These are phyloP conservation scores for Psophia crepitans DNA, from an alignment of 2,113 vertebrate species.

Conservation along the genomic window DNA sequence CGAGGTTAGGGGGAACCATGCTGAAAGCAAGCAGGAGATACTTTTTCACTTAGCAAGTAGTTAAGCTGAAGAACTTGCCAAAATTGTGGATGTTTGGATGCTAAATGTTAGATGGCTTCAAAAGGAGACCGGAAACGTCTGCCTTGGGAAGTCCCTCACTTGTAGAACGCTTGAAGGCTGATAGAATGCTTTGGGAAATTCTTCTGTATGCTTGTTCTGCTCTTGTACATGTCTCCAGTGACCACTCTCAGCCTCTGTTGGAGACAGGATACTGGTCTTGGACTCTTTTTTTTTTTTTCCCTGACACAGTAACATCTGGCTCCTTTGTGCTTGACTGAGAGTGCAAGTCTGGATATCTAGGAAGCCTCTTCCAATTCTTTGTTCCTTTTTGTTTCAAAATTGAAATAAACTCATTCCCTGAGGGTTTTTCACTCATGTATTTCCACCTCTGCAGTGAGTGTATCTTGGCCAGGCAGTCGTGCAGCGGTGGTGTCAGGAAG, in stretches of 20 bases:
- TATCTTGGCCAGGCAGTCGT: neutral
- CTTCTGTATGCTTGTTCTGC: neutral
- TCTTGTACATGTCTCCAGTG: neutral
- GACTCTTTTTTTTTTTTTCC: neutral
- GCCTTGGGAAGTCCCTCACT: neutral
- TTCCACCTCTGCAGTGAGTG: neutral
- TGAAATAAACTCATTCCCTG: neutral
- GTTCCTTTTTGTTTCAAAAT: neutral
- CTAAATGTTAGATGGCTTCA: neutral
- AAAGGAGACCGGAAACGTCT: neutral
- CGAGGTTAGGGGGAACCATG: neutral
- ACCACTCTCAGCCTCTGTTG: neutral
- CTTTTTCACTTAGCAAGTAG: neutral
- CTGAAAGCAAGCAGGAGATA: neutral
- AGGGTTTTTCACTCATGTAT: neutral
- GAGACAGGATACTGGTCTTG: neutral
- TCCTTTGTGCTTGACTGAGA: neutral
- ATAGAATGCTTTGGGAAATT: neutral
- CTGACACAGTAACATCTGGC: neutral
- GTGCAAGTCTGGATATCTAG: neutral
- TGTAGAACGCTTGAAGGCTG: neutral
- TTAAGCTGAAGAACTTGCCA: neutral
- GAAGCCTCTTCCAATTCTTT: neutral
- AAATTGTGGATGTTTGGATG: neutral
- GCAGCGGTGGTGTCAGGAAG: too few species aligned